Base-by-base conservation (phyloP, 2,797 vertebrate genomes). In the Cetoscarus ocellatus region DNA sequence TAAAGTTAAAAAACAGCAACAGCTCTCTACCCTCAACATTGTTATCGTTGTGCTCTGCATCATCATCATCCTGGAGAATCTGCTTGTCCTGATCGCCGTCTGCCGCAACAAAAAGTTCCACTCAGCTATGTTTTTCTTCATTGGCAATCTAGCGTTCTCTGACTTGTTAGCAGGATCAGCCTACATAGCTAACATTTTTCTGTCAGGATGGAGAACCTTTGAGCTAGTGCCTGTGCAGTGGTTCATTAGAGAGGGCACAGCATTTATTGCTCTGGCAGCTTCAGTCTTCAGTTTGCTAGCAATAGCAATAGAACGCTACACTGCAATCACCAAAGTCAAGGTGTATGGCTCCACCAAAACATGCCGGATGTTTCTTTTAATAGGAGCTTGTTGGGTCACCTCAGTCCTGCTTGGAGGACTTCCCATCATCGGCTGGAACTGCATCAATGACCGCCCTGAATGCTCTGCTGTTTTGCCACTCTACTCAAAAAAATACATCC, bases 341-440 rank as follows among this genome's bases (percentile, higher is more conserved):
- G 94, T 97, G 36, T 99, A 98, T 0, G 94, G 96, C 86, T 93
- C 96, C 3, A 95, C 92, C 87, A 96, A 95, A 91, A 95, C 91
- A 15, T 97, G 96, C 58, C 94, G 98, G 10, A 98, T 99, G 97
- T 94, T 97, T 78, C 89, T 99, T 71, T 91, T 99, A 19, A 98
- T 99, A 1, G 96, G 95, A 2, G 94, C 97, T 0, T 99, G 97
- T 5, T 99, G 98, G 98, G 91, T 95, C 10, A 95, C 96, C 62
- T 96, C 98, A 0, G 94, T 97, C 61, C 93, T 96, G 42, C 90
- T 99, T 0, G 98, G 96, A 0, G 96, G 96, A n/a, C 77, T 99
- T 48, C 98, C 98, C 70, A 96, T 98, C 88, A 91, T 99, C 0
- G 97, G 97, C 0, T 99, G 98, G 98, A 99, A 99, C 92, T 99